These are phyloP conservation scores for Gasterosteus nipponicus DNA, from an alignment of 2,113 vertebrate species.

Conservation along the genomic window DNA sequence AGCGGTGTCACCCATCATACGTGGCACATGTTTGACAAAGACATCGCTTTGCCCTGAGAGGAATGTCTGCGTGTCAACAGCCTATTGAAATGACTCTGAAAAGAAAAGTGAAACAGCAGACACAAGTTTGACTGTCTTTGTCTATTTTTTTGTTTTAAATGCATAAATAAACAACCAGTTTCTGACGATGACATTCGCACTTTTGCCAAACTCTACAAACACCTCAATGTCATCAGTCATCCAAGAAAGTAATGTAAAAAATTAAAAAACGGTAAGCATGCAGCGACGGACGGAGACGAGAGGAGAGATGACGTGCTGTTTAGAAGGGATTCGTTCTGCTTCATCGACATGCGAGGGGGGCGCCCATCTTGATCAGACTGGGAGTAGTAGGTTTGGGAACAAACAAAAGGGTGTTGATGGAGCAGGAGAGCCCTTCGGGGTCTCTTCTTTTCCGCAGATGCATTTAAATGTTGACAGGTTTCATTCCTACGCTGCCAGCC, in stretches of 20 bases:
- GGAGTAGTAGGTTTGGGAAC: slow-evolving; percentile 50
- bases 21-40: slow-evolving; percentile 33
- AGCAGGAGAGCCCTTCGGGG: slow-evolving; percentile 21
- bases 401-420: slow-evolving; percentile 28
- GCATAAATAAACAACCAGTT: slow-evolving; percentile 59
- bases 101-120: slow-evolving; percentile 14
- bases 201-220: slow-evolving; percentile 11
- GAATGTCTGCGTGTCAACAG: slow-evolving; percentile 45
- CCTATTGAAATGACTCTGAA: slow-evolving; percentile 31
- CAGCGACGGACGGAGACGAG: slow-evolving; percentile 8
- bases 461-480: slow-evolving; percentile 50
- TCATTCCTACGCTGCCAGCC: slow-evolving; percentile 12
- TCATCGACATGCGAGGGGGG: slow-evolving; percentile 63
- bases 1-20: slow-evolving; percentile 40
- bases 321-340: slow-evolving; percentile 26
- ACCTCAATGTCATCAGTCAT: slow-evolving; percentile 11
- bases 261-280: not conserved
- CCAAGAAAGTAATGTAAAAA: slow-evolving; percentile 17
- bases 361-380: slow-evolving; percentile 33
- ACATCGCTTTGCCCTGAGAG: slow-evolving; percentile 45
- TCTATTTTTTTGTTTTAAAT: slow-evolving; percentile 60
- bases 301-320: slow-evolving; percentile 26
- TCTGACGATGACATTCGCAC: slow-evolving; percentile 17
- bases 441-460: slow-evolving; percentile 27
- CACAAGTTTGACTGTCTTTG: slow-evolving; percentile 30